Base-by-base conservation (phyloP, 2,888 invertebrate genomes). In the Lycaena phlaeas region DNA sequence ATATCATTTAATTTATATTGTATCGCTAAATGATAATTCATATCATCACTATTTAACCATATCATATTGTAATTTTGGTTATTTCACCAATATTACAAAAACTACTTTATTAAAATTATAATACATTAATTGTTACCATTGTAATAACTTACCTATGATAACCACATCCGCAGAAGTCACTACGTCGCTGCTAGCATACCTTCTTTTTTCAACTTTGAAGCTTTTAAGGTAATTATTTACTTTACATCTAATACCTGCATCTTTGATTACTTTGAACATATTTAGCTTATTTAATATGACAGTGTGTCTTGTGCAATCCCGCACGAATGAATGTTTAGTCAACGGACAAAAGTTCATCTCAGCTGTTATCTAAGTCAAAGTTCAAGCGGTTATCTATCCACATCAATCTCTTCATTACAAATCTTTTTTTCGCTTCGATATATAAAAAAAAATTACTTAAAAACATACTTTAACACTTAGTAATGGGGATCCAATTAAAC, bases 81-180 rank as follows among this genome's bases (percentile, higher is more conserved):
- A n/a, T n/a, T n/a, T n/a, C n/a, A n/a, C n/a, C n/a, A n/a, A n/a
- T n/a, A n/a, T n/a, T n/a, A n/a, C n/a, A n/a, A n/a, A n/a, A n/a
- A n/a, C n/a, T n/a, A n/a, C n/a, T n/a, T n/a, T n/a, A n/a, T n/a
- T n/a, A n/a, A n/a, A n/a, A n/a, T n/a, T n/a, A n/a, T n/a, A n/a
- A n/a, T n/a, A n/a, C n/a, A n/a, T n/a, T n/a, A n/a, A n/a, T n/a
- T n/a, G n/a, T n/a, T n/a, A n/a, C n/a, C n/a, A n/a, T n/a, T n/a
- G n/a, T n/a, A n/a, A n/a, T n/a, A n/a, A n/a, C 77, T 81, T 68
- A 89, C 91, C 92, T 51, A 94, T 88, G 52, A 94, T 86, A 41
- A 94, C 92, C 49, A 93, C 92, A 76, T 94, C 93, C 11, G 93
- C 92, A 27, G 88, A 86, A 26, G 74, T 55, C 27, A 71, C 73